Base-by-base conservation (phyloP, 30 jellyfish, hydroid and myxozoan genomes). In the Chrysaora quinquecirrha region DNA sequence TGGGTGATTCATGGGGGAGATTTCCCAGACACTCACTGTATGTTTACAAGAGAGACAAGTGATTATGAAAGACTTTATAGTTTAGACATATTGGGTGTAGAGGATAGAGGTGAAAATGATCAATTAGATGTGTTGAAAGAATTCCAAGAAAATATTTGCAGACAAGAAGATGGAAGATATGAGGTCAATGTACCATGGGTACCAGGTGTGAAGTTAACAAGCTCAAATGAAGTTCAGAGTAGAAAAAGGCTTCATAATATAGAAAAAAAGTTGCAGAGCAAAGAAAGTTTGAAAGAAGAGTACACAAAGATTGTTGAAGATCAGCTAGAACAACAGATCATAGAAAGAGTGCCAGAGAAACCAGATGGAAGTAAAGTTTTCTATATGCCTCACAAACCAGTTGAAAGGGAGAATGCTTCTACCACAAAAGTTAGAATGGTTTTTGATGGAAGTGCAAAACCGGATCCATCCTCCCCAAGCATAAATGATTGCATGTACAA, bases 1-100 rank as follows among this genome's bases (percentile, higher is more conserved):
- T 76, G 87, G 76, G 76, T 75, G 61, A 76, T 76, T 32, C 87
- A 76, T 58, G 79, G 87, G 21, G 87, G 87, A 18, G 87, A 52
- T 47, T 34, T 64, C 29, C 14, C 84, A 19, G 16, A 20, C 50
- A 28, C 7, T 23, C 1, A 9, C 9, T 72, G 84, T 4, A 34
- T 71, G 83, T 71, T 0, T 72, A 54, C 78, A 3, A 76, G 34
- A 54, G 67, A 58, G 0, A 61, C 20, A 29, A 64, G 2, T 1
- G 89, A 77, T 20, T 77, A 56, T 77, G 89, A 58, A 25, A 60
- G 80, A 32, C 82, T 77, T 19, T 77, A 77, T 69, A 50, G 80
- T 46, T 35, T 77, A 9, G 89, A 34, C 29, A 31, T 77, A 3
- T 24, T 58, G 12, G 80, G 82, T 2, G 69, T 77, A 3, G 80